phyloP scores from a whole-genome alignment of 92 coral and sea anemone species.

The Galaxea fascicularis region DNA sequence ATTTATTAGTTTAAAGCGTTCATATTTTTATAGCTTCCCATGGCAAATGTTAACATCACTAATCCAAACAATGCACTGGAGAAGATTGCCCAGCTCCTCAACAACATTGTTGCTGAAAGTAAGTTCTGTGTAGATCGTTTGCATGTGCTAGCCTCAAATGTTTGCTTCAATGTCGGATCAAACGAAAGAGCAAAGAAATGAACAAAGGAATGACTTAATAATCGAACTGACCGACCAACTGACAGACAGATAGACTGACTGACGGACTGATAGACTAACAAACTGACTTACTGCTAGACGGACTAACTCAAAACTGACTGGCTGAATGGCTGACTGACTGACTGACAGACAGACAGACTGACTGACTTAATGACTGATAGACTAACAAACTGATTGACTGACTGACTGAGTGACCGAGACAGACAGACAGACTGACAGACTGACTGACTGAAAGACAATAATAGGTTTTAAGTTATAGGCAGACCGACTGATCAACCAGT shows the following conservation, averaged over 20 bases:
- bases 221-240: too few species aligned
- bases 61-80: slow-evolving; percentile 55
- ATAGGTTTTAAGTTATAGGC: neutral
- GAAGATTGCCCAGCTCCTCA: slow-evolving; percentile 52
- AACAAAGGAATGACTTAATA: neutral
- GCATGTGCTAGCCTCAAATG: neutral
- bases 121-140: neutral
- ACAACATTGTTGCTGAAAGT: slow-evolving; percentile 58
- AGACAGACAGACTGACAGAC: neutral
- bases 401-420: neutral
- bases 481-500: neutral
- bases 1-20: too few species aligned
- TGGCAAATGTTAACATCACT: slow-evolving; percentile 43
- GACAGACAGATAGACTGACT: too few species aligned
- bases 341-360: neutral
- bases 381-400: too few species aligned
- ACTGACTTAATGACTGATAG: too few species aligned
- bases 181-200: neutral
- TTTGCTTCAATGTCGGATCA: neutral
- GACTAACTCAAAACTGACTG: neutral
- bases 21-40: slow-evolving; percentile 41
- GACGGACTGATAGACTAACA: neutral
- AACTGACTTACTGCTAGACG: neutral
- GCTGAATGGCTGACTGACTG: neutral
- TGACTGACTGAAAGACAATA: neutral